These are phyloP conservation scores for Esox niger DNA, from an alignment of 2,113 vertebrate species.

Conservation along the genomic window DNA sequence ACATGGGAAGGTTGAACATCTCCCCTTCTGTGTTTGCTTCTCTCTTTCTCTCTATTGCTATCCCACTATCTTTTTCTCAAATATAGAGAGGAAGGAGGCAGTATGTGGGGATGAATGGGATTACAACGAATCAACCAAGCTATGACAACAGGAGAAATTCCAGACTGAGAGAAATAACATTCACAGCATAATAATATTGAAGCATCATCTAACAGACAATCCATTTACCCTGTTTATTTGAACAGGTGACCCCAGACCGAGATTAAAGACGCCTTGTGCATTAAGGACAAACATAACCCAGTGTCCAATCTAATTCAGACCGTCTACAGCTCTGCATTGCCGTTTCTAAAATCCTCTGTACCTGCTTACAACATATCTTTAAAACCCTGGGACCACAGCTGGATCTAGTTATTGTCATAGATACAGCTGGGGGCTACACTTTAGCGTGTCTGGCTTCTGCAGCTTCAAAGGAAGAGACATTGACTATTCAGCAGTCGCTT, in stretches of 20 bases:
- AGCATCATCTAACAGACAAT: conserved; percentile 4
- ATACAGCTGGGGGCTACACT: not conserved
- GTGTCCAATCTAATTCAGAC: conserved; percentile 7
- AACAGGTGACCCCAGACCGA: not conserved
- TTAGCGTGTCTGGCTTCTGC: not conserved
- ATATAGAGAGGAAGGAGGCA: conserved; percentile 43
- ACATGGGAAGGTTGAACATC: too few species aligned
- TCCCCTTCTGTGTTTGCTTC: too few species aligned
- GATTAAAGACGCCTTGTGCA: too few species aligned
- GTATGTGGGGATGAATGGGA: conserved; percentile 52
- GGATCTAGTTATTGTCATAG: conserved; percentile 17
- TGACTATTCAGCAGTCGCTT: not conserved
- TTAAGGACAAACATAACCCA: conserved; percentile 15
- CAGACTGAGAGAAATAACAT: conserved; percentile 15
- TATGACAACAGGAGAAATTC: conserved; percentile 15
- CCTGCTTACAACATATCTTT: not conserved
- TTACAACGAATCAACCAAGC: conserved; percentile 29
- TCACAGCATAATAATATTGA: conserved; percentile 33
- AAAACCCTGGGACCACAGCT: not conserved
- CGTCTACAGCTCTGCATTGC: conserved; percentile 15
- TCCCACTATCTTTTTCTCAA: not conserved
- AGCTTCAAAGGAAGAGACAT: conserved; percentile 6
- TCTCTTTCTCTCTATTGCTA: not conserved
- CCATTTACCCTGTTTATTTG: conserved; percentile 11
- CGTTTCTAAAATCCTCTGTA: not conserved